Evolutionary conservation across 2,797 vertebrate genomes (phyloP), one percentile per base, ranked within the genome.

Genomic region (Pseudotriccus pelzelni): DNA sequence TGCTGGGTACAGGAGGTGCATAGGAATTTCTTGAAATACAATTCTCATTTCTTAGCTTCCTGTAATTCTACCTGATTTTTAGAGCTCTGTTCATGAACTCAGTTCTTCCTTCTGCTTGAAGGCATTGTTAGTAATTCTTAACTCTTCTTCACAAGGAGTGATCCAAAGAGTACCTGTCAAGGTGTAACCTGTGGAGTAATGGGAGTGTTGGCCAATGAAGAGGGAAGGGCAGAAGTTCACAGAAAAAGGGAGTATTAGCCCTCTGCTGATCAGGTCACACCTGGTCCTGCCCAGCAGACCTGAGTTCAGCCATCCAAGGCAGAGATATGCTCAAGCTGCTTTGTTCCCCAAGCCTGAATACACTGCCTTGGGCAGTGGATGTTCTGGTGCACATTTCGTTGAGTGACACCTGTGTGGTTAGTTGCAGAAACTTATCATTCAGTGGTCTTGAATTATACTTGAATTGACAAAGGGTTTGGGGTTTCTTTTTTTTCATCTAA

Each of bases 1-100:
- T 78, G 22, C 37, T 82, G 68, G 24, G 44, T 36, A 56, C 2
- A 69, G 60, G 28, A 83, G 53, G 7, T 63, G 39, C 74, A 81
- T 27, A 76, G 67, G 52, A 87, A 77, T 87, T 90, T 93, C 60
- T 80, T 88, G 69, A 84, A 91, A 85, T 44, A 25, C 32, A 78
- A 5, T 78, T 64, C 55, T 89, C 7, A 52, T 83, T 92, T 92
- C 59, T 90, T 58, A 59, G 3, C 86, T 77, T 90, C 36, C 77
- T 6, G 7, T 84, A 92, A 50, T 74, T 82, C 34, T 84, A 37
- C 27, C 17, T 52, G 59, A 28, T 39, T 79, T 93, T 83, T 85
- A 68, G 63, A 68, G n/a, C 67, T 83, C 47, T 86, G 3, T 62
- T 94, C 1, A 17, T 73, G 60, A 77, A 69, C 13, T 86, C 25